These are phyloP conservation scores for Macaria liturata DNA, from an alignment of 2,888 invertebrate genomes.

Conservation along the genomic window DNA sequence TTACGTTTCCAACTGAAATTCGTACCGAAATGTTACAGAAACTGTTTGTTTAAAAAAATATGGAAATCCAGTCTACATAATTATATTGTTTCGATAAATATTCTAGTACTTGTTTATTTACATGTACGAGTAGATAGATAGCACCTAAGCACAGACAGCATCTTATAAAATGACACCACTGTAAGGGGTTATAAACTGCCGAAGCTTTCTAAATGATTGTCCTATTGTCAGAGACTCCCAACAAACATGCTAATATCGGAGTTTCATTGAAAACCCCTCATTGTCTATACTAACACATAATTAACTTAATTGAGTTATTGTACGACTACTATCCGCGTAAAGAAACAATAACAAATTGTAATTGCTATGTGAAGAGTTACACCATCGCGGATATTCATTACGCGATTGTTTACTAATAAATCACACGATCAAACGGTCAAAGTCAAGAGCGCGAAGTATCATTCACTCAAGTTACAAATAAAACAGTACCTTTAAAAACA, in stretches of 20 bases:
- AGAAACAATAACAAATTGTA: constrained; percentile 42
- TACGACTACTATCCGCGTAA: constrained; percentile 32
- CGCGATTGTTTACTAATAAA: constrained; percentile 52
- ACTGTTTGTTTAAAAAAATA: no score
- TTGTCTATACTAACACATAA: constrained; percentile 32
- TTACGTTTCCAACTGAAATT: constrained; percentile 9
- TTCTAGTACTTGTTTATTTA: no score
- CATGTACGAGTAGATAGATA: no score
- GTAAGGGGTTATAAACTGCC: background rate
- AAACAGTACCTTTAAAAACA: constrained; percentile 56
- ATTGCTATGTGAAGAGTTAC: constrained; percentile 46
- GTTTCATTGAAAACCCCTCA: constrained; percentile 22
- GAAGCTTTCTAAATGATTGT: constrained; percentile 6
- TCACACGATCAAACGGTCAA: constrained; percentile 46
- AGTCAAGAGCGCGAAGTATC: constrained; percentile 34
- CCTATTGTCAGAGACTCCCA: constrained; percentile 14
- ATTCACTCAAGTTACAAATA: constrained; percentile 44
- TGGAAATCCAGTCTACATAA: no score
- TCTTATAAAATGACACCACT: background rate
- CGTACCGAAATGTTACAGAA: constrained; percentile 1
- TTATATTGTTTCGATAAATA: no score
- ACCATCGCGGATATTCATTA: constrained; percentile 44
- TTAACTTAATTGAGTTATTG: constrained; percentile 26
- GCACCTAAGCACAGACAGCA: no score
- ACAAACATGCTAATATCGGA: constrained; percentile 6